phyloP scores from a whole-genome alignment of 1,140 invertebrate genomes.

The Rhyzopertha dominica region DNA sequence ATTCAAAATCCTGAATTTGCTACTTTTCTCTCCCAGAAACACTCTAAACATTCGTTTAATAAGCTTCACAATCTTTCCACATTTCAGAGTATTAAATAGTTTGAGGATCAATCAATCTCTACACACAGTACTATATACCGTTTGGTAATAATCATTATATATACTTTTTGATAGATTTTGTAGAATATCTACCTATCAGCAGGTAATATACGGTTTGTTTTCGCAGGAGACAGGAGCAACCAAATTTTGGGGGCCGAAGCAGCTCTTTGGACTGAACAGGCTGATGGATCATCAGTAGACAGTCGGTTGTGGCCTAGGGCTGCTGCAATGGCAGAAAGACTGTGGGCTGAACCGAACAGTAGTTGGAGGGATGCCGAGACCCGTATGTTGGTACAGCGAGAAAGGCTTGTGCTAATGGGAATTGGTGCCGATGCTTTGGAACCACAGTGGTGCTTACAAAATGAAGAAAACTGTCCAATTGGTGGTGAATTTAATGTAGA shows the following conservation, averaged over 20 bases:
- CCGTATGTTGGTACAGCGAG: constrained; percentile 63
- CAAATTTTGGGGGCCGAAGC: constrained; percentile 64
- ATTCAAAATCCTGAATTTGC: too few relatives aligned
- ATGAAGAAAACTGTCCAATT: constrained; percentile 62
- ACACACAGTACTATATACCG: too few relatives aligned
- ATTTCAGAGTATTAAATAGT: too few relatives aligned
- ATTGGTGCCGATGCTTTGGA: constrained; percentile 65
- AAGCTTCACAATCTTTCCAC: too few relatives aligned
- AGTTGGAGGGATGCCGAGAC: constrained; percentile 61
- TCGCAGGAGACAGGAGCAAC: constrained; percentile 16
- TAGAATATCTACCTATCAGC: too few relatives aligned
- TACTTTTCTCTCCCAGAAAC: too few relatives aligned
- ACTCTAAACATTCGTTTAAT: too few relatives aligned
- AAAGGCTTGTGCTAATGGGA: constrained; percentile 63
- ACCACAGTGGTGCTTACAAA: constrained; percentile 78
- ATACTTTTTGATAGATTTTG: too few relatives aligned
- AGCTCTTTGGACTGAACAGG: constrained; percentile 77
- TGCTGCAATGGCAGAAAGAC: constrained; percentile 72
- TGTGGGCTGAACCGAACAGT: constrained; percentile 65
- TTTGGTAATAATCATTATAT: too few relatives aligned
- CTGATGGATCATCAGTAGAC: constrained; percentile 60
- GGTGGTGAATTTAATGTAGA: constrained; percentile 34
- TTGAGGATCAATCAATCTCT: too few relatives aligned
- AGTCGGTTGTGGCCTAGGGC: constrained; percentile 71
- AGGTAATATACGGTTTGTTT: too few relatives aligned